Evolutionary conservation across 53 echinoderm and acorn worm genomes (phyloP), one percentile per base, ranked within the genome.

Genomic region (Glandiceps talaboti): DNA sequence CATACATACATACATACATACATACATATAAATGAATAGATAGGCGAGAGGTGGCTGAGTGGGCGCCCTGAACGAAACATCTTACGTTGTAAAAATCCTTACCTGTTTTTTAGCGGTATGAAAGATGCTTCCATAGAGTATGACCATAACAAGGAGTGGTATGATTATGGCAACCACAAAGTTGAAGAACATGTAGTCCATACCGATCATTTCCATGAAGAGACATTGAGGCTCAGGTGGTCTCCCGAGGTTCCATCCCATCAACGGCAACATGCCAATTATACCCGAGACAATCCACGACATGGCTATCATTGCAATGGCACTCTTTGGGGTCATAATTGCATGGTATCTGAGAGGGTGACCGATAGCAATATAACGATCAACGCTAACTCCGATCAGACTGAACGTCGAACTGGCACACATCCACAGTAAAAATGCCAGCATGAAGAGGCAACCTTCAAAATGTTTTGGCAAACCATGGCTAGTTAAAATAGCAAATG

Each of bases 351-450:
- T 79, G 0, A 92, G 75, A 31, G 92, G 92, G 85, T 85, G 86
- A 14, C 86, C 79, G 32, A 92, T 86, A 33, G 92, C 92, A 30
- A 92, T 75, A 82, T 87, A 92, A 10, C 92, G 89, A 80, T 92
- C 92, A 27, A 92, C 74, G 0, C 89, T 90, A 6, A 92, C 92
- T 0, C 92, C 92, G 29, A 92, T 89, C 28, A 92, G 81, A 74
- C 89, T 89, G 45, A 92, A 92, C 0, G 92, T 92, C 1, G 92
- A 92, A 0, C 89, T 89, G 0, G 84, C 92, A 73, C 92, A 92
- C 1, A 92, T 76, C 87, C 92, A 89, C 33, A 92, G 83, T 31
- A 92, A 75, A 81, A 92, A 92, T 32, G 87, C 87, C 74, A 92
- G 33, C 89, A 92, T 92, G 82, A 89, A 86, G 28, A 91, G 81